A percentile compares a stretch with the other conserved stretches of the same genome.
These are phyloP conservation scores for Mus minutoides DNA, from an alignment of 2,797 vertebrate genomes.

Conservation along the genomic window DNA sequence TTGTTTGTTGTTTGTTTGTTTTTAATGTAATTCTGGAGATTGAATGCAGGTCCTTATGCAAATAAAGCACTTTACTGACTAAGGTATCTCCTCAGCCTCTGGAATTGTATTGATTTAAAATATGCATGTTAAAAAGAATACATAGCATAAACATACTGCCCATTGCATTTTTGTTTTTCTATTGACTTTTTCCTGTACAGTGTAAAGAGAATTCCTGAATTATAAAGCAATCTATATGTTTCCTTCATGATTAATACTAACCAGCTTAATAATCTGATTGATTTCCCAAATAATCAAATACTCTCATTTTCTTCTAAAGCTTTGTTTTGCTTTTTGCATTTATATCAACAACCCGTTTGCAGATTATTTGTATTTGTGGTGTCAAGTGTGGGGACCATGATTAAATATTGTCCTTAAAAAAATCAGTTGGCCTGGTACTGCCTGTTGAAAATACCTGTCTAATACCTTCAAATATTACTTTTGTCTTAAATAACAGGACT, in stretches of 20 bases:
- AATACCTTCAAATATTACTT: neutral
- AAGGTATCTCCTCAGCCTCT: neutral
- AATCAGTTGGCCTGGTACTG: neutral
- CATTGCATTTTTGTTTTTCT: neutral
- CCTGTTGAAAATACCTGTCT: neutral
- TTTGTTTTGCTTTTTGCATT: constrained; percentile 19
- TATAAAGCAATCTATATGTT: neutral
- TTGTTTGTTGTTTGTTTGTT: neutral
- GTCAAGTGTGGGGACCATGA: neutral
- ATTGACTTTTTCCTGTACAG: neutral
- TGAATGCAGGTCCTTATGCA: neutral
- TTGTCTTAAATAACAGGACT: neutral
- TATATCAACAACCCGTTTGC: neutral
- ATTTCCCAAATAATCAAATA: constrained; percentile 18
- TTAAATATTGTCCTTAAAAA: constrained; percentile 35
- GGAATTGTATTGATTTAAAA: neutral
- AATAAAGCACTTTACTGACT: neutral
- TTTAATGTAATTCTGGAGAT: neutral
- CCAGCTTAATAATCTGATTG: neutral
- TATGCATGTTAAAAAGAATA: neutral
- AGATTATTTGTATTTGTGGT: constrained; percentile 30
- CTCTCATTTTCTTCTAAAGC: constrained; percentile 31
- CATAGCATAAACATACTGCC: neutral
- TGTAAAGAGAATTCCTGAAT: neutral
- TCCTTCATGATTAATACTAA: neutral